A percentile compares a stretch with the other conserved stretches of the same genome.
Evolutionary conservation across 2,113 vertebrate genomes (phyloP).

Genomic region (Alaudala cheleensis): DNA sequence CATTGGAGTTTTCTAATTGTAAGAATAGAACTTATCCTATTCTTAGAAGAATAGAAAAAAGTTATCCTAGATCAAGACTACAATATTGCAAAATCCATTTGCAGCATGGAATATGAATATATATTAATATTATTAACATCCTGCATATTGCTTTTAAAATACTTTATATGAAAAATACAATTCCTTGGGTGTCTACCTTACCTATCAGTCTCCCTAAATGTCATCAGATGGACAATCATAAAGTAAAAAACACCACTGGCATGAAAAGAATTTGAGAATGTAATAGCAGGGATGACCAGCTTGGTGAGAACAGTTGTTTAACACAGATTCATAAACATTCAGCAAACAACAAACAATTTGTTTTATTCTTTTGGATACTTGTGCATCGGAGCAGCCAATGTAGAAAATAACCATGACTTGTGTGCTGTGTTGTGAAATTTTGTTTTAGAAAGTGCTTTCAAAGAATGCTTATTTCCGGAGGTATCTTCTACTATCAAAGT

Average conservation of each 20-base stretch:
- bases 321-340: neutral
- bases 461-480: neutral
- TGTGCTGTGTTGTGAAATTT: too few relatives aligned
- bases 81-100: neutral
- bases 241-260: neutral
- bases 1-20: neutral
- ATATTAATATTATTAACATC: neutral
- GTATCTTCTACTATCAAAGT: neutral
- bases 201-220: neutral
- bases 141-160: neutral
- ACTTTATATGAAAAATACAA: neutral
- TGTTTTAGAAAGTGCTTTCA: neutral
- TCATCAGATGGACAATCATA: neutral
- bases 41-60: neutral
- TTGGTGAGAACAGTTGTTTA: neutral
- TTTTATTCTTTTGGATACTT: neutral
- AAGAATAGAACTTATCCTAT: neutral
- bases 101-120: too few relatives aligned
- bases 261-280: neutral
- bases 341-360: neutral
- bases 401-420: neutral
- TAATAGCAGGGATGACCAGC: neutral
- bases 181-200: neutral
- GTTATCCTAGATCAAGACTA: neutral
- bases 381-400: neutral